A percentile compares a stretch with the other conserved stretches of the same genome.
Conservation (phyloP, 1,140 invertebrate species). For the Oryctes rhinoceros region DNA sequence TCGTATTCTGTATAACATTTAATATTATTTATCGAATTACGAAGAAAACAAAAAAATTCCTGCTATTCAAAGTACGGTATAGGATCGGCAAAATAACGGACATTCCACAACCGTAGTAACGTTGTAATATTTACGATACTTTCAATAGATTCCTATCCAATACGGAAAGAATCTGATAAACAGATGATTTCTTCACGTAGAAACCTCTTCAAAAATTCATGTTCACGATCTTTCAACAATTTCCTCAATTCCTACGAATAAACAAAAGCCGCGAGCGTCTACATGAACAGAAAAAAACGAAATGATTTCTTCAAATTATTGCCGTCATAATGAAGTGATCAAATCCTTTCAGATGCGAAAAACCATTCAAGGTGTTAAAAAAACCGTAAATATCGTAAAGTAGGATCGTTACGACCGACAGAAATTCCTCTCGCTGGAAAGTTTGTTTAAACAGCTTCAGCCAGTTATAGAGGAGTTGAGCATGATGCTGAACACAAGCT, state of each 20-base stretch:
- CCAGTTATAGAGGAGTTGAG: background rate
- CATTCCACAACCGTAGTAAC: too few relatives aligned
- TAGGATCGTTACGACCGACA: background rate
- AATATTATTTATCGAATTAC: too few relatives aligned
- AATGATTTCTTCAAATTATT: slow-evolving; percentile 20
- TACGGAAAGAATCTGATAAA: too few relatives aligned
- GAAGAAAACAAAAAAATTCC: too few relatives aligned
- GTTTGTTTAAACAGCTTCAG: background rate
- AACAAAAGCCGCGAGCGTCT: background rate
- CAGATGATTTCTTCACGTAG: too few relatives aligned
- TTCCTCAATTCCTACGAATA: background rate
- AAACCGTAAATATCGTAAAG: slow-evolving; percentile 16
- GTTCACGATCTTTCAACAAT: background rate
- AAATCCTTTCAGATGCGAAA: slow-evolving; percentile 18
- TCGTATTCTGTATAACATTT: too few relatives aligned
- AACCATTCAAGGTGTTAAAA: slow-evolving; percentile 20
- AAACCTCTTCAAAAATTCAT: background rate
- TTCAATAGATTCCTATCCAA: too few relatives aligned
- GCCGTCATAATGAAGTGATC: slow-evolving; percentile 9
- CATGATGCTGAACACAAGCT: background rate
- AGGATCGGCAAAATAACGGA: too few relatives aligned
- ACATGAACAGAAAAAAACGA: background rate
- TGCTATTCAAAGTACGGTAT: too few relatives aligned
- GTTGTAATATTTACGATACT: too few relatives aligned
- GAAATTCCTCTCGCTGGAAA: background rate